These are phyloP conservation scores for Meandrina meandrites DNA, from an alignment of 92 coral and sea anemone species.

Conservation along the genomic window DNA sequence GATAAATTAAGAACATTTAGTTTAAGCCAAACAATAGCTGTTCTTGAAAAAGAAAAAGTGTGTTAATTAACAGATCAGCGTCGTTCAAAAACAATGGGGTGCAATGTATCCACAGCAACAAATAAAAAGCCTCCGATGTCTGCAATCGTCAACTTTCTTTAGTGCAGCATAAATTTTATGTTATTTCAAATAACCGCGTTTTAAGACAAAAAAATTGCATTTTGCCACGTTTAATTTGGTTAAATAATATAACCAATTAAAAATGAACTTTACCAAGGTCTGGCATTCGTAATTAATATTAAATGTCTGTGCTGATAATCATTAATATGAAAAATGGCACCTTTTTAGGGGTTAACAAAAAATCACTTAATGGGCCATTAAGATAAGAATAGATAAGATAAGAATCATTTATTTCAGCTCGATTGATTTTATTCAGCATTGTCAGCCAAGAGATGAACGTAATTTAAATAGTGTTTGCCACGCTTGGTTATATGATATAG, in stretches of 20 bases:
- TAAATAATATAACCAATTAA: background rate
- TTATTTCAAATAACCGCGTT: background rate
- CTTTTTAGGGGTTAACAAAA: background rate
- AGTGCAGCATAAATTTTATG: background rate
- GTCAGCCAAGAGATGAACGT: background rate
- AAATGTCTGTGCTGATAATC: background rate
- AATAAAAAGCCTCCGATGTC: background rate
- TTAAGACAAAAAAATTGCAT: background rate
- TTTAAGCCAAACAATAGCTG: too few species aligned
- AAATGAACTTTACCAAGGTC: background rate
- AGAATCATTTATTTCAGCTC: background rate
- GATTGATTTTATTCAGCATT: background rate
- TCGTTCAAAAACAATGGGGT: background rate
- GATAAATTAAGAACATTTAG: too few species aligned
- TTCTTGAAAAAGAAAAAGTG: too few species aligned
- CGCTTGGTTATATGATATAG: background rate
- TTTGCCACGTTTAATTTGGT: background rate
- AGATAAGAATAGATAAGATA: background rate
- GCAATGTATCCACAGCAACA: background rate
- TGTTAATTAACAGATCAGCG: too few species aligned
- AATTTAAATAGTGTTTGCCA: background rate
- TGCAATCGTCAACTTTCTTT: too few species aligned
- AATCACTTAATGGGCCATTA: background rate
- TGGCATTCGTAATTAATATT: too few species aligned
- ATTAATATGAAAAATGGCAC: background rate